phyloP scores from a whole-genome alignment of 2,888 invertebrate species.

The Galerucella calmariensis region DNA sequence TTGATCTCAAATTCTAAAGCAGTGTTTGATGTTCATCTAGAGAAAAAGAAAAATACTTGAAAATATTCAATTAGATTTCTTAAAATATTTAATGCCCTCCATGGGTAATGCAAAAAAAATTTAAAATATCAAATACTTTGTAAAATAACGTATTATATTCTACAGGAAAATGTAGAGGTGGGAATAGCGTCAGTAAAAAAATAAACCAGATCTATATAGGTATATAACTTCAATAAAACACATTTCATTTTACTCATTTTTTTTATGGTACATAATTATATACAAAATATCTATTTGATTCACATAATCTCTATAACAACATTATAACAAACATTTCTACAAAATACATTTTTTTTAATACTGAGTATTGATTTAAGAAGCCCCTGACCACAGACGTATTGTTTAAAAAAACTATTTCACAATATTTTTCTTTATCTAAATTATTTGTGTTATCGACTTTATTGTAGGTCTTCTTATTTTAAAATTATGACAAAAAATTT shows the following conservation, averaged over 20 bases:
- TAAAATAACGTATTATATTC: too few species aligned
- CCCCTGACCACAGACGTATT: not conserved
- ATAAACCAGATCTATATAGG: not conserved
- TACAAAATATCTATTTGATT: not conserved
- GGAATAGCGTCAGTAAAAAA: not conserved
- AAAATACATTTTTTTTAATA: constrained; percentile 21
- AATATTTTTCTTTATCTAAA: not conserved
- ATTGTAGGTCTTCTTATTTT: too few species aligned
- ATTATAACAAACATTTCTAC: not conserved
- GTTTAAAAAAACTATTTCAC: not conserved
- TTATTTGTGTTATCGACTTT: not conserved
- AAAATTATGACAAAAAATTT: too few species aligned
- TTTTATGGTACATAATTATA: not conserved
- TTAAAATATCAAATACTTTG: too few species aligned
- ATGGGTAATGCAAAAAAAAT: too few species aligned
- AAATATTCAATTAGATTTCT: too few species aligned
- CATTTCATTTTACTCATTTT: not conserved
- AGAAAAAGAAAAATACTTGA: too few species aligned
- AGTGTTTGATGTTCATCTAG: too few species aligned
- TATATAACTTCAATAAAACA: not conserved
- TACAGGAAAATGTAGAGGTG: too few species aligned
- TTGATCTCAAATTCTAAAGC: too few species aligned
- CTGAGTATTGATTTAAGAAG: constrained; percentile 7
- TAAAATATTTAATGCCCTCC: too few species aligned
- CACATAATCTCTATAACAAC: constrained; percentile 5